A percentile compares a stretch with the other conserved stretches of the same genome.
Conservation (phyloP, 64 coral and sea anemone species). For the Platygyra sinensis region DNA sequence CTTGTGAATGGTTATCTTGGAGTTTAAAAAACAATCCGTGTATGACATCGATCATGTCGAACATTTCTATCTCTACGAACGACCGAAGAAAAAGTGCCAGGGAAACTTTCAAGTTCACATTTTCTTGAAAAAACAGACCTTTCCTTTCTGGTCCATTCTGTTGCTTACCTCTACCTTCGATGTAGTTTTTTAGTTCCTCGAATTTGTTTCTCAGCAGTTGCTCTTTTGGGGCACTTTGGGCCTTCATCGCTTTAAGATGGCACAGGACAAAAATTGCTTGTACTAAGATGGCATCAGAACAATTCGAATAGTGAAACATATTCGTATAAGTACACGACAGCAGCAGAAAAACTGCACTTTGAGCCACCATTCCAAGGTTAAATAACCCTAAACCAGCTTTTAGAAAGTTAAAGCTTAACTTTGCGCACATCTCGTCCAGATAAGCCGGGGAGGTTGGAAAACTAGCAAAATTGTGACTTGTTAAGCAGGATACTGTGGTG, state of each 20-base stretch:
- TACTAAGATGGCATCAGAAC: not conserved
- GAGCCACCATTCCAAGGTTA: not conserved
- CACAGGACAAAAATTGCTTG: not conserved
- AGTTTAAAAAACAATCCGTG: not conserved
- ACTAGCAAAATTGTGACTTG: not conserved
- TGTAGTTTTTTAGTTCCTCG: not conserved
- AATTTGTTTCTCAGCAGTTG: not conserved
- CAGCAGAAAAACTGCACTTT: not conserved
- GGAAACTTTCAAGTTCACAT: not conserved
- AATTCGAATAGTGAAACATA: not conserved
- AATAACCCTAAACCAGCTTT: not conserved
- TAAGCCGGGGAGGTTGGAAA: not conserved
- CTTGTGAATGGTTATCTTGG: not conserved
- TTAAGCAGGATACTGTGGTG: not conserved
- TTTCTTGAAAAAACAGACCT: not conserved
- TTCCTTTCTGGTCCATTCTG: not conserved
- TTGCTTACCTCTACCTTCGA: not conserved
- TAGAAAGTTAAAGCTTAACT: not conserved
- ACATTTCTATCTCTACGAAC: not conserved
- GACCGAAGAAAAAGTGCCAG: not conserved
- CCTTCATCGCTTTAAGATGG: not conserved
- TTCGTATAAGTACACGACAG: not conserved
- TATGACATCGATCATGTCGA: not conserved
- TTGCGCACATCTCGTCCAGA: not conserved
- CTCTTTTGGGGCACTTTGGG: not conserved